Evolutionary conservation across 2,797 vertebrate species (phyloP).

Genomic region (Oreochromis mossambicus): DNA sequence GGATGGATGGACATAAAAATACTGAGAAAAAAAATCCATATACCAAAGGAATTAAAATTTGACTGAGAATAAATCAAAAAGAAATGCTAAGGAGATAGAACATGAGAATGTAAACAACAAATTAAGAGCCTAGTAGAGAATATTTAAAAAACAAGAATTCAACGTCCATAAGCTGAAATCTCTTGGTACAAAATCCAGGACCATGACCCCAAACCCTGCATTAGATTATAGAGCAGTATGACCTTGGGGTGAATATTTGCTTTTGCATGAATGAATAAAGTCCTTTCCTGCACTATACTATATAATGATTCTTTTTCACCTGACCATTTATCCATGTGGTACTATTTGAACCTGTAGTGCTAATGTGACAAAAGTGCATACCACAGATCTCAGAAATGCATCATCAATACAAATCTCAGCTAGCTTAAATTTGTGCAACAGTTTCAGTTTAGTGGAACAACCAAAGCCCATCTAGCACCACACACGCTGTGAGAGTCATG

Average conservation of each 20-base stretch:
- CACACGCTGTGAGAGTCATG: neutral
- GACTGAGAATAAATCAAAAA: neutral
- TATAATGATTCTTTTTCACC: neutral
- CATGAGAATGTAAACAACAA: neutral
- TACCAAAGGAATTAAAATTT: neutral
- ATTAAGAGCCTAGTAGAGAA: neutral
- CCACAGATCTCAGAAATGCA: neutral
- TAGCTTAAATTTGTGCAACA: neutral
- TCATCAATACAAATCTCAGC: neutral
- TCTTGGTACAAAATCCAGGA: neutral
- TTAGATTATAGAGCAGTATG: neutral
- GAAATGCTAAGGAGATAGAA: neutral
- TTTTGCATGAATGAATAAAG: neutral
- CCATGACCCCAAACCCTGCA: neutral
- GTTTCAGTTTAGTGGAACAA: neutral
- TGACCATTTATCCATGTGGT: neutral
- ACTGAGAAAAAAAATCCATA: neutral
- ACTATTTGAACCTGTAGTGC: neutral
- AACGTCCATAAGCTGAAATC: neutral
- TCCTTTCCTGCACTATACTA: neutral
- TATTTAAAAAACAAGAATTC: neutral
- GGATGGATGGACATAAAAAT: no score
- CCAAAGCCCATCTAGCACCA: neutral
- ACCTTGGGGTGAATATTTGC: neutral
- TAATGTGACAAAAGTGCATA: neutral